These are phyloP conservation scores for Hippoglossus hippoglossus DNA, from an alignment of 2,797 vertebrate genomes.

Conservation along the genomic window DNA sequence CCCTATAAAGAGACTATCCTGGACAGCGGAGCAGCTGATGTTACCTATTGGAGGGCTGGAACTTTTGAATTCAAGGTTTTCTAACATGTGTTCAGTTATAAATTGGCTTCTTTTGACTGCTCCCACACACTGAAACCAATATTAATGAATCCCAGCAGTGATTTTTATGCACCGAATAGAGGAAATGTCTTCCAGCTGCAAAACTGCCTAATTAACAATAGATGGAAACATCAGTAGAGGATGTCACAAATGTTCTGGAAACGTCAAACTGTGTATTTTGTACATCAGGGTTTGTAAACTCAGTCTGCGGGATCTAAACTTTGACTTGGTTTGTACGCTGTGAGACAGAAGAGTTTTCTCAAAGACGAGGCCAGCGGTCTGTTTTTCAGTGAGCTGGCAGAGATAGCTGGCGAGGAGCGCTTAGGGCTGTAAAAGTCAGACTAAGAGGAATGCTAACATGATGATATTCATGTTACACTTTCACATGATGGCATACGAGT, in stretches of 20 bases:
- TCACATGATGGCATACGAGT: slow-evolving; percentile 23
- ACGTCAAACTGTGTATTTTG: slow-evolving; percentile 22
- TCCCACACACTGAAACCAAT: slow-evolving; percentile 26
- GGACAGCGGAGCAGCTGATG: slow-evolving; percentile 11
- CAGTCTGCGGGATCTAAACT: slow-evolving; percentile 43
- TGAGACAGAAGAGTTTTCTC: background rate
- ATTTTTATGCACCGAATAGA: slow-evolving; percentile 23
- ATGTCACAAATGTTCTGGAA: slow-evolving; percentile 26
- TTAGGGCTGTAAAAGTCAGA: background rate
- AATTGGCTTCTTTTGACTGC: slow-evolving; percentile 16
- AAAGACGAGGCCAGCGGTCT: background rate
- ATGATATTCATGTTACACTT: slow-evolving; percentile 41
- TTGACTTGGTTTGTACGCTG: background rate
- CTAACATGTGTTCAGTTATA: slow-evolving; percentile 10
- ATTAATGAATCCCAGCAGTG: slow-evolving; percentile 47
- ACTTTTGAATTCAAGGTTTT: slow-evolving; percentile 30
- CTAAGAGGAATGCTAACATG: slow-evolving; percentile 37
- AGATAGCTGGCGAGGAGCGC: background rate
- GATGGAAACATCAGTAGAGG: slow-evolving; percentile 39
- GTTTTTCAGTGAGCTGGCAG: background rate
- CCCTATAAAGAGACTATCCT: slow-evolving; percentile 9
- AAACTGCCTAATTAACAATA: slow-evolving; percentile 37
- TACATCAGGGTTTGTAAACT: slow-evolving; percentile 54
- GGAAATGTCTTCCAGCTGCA: slow-evolving; percentile 35
- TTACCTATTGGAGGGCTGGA: slow-evolving; percentile 6